Percentiles rank a stretch among this genome's conserved stretches.
phyloP scores from a whole-genome alignment of 2,797 vertebrate genomes.

The Cuniculus paca region DNA sequence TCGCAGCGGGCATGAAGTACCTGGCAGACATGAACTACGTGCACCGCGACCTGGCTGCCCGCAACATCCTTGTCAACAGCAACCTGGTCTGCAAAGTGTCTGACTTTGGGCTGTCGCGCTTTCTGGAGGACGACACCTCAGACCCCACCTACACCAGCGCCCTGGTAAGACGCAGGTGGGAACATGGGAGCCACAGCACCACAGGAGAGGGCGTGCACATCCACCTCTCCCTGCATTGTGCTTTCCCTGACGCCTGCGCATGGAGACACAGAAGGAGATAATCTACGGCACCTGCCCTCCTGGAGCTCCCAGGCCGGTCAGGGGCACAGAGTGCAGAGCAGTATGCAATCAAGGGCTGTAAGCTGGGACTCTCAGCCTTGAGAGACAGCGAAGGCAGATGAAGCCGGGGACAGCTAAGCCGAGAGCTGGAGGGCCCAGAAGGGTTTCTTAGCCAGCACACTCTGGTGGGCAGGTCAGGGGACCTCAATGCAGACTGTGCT shows the following conservation, averaged over 20 bases:
- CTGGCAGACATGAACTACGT: conserved; percentile 98
- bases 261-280: neutral
- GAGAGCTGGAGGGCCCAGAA: neutral
- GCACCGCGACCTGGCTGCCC: conserved; percentile 96
- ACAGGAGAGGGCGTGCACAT: neutral
- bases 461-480: neutral
- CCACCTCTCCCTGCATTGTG: neutral
- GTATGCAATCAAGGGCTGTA: accelerated
- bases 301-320: neutral
- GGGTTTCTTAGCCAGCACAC: neutral
- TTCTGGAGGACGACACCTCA: conserved; percentile 97
- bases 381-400: neutral
- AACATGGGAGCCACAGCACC: accelerated
- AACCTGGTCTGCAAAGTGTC: conserved; percentile 99
- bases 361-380: neutral
- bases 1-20: conserved; percentile 97
- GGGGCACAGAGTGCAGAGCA: neutral
- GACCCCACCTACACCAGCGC: conserved; percentile 98
- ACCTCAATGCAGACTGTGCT: neutral
- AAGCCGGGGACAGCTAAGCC: neutral
- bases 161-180: conserved; percentile 90
- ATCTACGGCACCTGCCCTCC: neutral
- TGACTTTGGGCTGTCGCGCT: conserved; percentile 97
- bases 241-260: neutral
- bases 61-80: conserved; percentile 99